These are phyloP conservation scores for Australoheros scitulus DNA, from an alignment of 2,113 vertebrate genomes.

Conservation along the genomic window DNA sequence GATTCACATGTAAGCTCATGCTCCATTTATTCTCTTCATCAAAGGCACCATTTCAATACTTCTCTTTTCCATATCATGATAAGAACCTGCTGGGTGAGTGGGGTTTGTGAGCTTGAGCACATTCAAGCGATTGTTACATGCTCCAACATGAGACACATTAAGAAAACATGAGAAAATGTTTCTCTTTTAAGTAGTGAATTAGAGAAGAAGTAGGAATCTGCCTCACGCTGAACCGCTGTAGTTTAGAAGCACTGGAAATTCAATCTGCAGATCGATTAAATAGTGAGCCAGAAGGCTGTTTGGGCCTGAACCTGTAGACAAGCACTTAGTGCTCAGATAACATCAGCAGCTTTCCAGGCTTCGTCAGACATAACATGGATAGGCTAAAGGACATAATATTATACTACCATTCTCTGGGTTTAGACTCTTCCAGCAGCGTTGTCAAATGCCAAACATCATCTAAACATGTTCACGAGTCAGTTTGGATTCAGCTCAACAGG, in stretches of 20 bases:
- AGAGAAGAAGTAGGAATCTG: slow-evolving; percentile 5
- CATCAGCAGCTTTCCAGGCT: slow-evolving; percentile 8
- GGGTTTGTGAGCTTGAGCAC: background rate
- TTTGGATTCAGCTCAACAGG: background rate
- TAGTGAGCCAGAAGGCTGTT: slow-evolving; percentile 2
- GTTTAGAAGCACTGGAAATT: slow-evolving; percentile 28
- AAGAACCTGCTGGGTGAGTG: slow-evolving; percentile 5
- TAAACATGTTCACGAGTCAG: background rate
- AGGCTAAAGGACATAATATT: background rate
- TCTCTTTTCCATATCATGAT: slow-evolving; percentile 17
- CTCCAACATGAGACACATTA: background rate
- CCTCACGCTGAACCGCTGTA: slow-evolving; percentile 5
- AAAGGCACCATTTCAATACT: slow-evolving; percentile 16
- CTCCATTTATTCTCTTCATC: slow-evolving; percentile 34
- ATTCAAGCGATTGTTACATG: background rate
- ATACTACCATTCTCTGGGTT: background rate
- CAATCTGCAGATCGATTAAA: slow-evolving; percentile 37
- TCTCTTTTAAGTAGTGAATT: slow-evolving; percentile 3
- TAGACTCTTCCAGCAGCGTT: background rate
- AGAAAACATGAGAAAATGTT: background rate
- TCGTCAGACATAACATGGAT: background rate
- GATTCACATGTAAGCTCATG: slow-evolving; percentile 12
- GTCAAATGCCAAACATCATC: background rate
- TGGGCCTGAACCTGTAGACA: slow-evolving; percentile 20
- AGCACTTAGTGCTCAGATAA: slow-evolving; percentile 51